Percentiles rank a stretch among this genome's conserved stretches.
Evolutionary conservation across 2,888 invertebrate species (phyloP).

Genomic region (Dromius quadrimaculatus): DNA sequence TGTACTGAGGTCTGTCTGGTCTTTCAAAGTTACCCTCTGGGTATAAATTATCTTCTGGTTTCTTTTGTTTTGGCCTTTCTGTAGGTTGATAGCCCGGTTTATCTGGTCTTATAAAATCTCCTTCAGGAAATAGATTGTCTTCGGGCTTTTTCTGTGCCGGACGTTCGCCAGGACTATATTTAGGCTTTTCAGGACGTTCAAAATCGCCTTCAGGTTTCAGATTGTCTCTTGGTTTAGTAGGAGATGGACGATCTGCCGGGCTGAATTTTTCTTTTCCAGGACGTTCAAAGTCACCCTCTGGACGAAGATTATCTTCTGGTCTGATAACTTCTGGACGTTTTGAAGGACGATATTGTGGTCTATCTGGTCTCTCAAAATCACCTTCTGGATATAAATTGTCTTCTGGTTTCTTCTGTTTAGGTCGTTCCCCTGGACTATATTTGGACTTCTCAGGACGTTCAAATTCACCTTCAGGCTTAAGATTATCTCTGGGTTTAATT

Average conservation of each 20-base stretch:
- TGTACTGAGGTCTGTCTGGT: conserved; percentile 66
- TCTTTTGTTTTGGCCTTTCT: conserved; percentile 64
- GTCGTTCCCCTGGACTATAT: conserved; percentile 67
- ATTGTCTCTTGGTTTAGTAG: conserved; percentile 67
- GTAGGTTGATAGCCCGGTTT: conserved; percentile 64
- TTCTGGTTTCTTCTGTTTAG: conserved; percentile 63
- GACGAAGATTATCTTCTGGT: conserved; percentile 68
- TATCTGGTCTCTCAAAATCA: conserved; percentile 67
- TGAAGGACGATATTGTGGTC: conserved; percentile 63
- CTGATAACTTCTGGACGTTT: conserved; percentile 65
- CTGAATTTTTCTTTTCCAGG: conserved; percentile 66
- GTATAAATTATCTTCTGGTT: conserved; percentile 72
- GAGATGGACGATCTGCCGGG: conserved; percentile 71
- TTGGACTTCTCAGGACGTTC: conserved; percentile 62
- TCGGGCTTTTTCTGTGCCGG: too few species aligned
- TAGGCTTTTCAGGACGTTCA: conserved; percentile 64
- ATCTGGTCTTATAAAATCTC: conserved; percentile 68
- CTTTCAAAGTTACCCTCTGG: conserved; percentile 73
- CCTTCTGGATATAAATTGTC: conserved; percentile 63
- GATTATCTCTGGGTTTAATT: conserved; percentile 66
- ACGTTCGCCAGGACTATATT: conserved; percentile 62
- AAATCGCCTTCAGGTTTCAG: conserved; percentile 66
- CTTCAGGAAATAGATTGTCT: conserved; percentile 68
- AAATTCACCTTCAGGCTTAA: conserved; percentile 72
- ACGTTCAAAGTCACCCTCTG: conserved; percentile 64